These are phyloP conservation scores for Zaprionus camerounensis DNA, from an alignment of 1,140 invertebrate genomes.

Conservation along the genomic window DNA sequence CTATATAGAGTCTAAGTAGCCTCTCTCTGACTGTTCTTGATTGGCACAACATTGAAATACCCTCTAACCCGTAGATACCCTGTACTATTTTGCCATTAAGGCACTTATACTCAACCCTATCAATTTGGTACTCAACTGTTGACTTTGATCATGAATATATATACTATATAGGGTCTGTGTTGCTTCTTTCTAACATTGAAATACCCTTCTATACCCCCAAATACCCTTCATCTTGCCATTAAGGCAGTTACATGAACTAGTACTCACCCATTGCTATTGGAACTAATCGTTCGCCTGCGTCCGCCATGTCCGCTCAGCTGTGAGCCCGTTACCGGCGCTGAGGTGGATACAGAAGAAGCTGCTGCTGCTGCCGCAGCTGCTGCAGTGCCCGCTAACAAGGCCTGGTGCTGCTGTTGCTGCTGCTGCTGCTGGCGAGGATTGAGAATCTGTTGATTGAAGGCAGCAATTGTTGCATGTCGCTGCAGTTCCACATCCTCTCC, in stretches of 20 bases:
- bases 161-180: too few relatives aligned
- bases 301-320: constrained; percentile 60
- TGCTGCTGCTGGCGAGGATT: constrained; percentile 40
- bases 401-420: constrained; percentile 32
- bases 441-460: constrained; percentile 21
- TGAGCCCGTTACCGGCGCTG: constrained; percentile 60
- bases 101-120: too few relatives aligned
- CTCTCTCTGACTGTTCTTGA: too few relatives aligned
- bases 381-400: background rate
- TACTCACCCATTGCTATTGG: constrained; percentile 81
- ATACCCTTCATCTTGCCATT: too few relatives aligned
- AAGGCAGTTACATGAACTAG: background rate
- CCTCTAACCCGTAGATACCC: too few relatives aligned
- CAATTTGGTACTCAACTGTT: too few relatives aligned
- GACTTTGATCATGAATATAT: too few relatives aligned
- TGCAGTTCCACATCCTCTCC: constrained; percentile 27
- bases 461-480: constrained; percentile 1
- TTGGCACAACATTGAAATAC: too few relatives aligned
- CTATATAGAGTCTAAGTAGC: too few relatives aligned
- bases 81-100: too few relatives aligned
- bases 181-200: too few relatives aligned
- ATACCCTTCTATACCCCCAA: too few relatives aligned
- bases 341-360: constrained; percentile 46
- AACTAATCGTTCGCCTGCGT: constrained; percentile 81
- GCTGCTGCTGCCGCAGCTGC: constrained; percentile 27